A percentile compares a stretch with the other conserved stretches of the same genome.
phyloP scores from a whole-genome alignment of 2,797 vertebrate species.

The Oryzias dopingdopingensis region DNA sequence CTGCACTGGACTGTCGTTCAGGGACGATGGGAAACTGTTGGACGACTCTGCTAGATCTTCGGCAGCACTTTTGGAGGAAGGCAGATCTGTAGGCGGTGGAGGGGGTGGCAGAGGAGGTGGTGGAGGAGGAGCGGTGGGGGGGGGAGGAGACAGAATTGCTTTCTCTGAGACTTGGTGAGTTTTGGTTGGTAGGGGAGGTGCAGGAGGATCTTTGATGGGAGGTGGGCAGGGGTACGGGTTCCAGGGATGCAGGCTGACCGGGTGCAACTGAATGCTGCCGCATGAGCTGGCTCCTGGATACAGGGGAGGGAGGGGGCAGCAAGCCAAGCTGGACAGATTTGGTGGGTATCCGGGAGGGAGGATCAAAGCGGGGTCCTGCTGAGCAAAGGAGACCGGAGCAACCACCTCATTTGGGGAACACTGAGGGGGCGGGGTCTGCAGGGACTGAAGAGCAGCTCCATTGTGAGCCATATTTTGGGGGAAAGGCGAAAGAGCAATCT shows the following conservation, averaged over 20 bases:
- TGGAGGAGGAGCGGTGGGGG: constrained; percentile 67
- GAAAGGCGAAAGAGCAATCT: constrained; percentile 87
- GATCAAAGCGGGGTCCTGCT: constrained; percentile 85
- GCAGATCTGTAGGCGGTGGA: constrained; percentile 80
- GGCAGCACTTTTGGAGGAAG: constrained; percentile 80
- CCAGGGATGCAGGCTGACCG: constrained; percentile 93
- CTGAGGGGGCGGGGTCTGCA: constrained; percentile 80
- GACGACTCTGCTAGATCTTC: constrained; percentile 89
- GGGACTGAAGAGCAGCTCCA: constrained; percentile 81
- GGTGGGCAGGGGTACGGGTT: constrained; percentile 89
- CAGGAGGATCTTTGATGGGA: constrained; percentile 86
- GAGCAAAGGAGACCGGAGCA: constrained; percentile 82
- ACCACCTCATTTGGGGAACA: constrained; percentile 88
- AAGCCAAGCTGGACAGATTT: constrained; percentile 86
- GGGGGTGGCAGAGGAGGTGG: constrained; percentile 81
- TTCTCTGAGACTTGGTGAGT: constrained; percentile 87
- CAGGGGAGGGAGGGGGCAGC: constrained; percentile 95
- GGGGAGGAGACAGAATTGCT: constrained; percentile 85
- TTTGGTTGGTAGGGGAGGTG: constrained; percentile 70
- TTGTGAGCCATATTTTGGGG: constrained; percentile 80
- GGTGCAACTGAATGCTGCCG: constrained; percentile 91
- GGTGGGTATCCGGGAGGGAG: constrained; percentile 89
- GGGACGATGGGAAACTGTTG: constrained; percentile 89
- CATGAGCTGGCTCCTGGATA: constrained; percentile 92
- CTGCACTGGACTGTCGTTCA: constrained; percentile 90